phyloP scores from a whole-genome alignment of 2,113 vertebrate species.

The Crotalus viridis region DNA sequence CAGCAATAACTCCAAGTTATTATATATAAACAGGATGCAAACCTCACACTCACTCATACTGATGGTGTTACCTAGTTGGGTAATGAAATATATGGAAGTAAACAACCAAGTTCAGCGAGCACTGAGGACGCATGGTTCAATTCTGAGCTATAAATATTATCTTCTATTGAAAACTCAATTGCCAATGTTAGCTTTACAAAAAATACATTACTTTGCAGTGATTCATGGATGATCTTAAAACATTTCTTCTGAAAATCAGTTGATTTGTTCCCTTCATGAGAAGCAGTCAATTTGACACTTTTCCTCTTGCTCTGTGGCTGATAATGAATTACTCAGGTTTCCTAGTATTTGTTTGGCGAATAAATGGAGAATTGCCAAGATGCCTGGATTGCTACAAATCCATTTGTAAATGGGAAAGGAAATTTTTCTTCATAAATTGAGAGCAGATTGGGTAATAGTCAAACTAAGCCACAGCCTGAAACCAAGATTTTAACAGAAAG shows the following conservation, averaged over 20 bases:
- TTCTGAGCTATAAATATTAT: background rate
- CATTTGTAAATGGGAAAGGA: conserved; percentile 45
- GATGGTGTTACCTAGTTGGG: background rate
- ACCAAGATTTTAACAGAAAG: conserved; percentile 60
- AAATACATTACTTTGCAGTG: background rate
- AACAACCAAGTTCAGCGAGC: background rate
- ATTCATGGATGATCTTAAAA: background rate
- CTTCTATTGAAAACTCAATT: background rate
- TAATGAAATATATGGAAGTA: background rate
- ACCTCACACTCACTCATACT: background rate
- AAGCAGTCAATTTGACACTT: background rate
- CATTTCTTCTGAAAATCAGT: conserved; percentile 8
- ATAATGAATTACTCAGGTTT: background rate
- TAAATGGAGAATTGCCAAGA: conserved; percentile 19
- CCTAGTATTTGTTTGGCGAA: conserved; percentile 14
- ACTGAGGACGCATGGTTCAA: background rate
- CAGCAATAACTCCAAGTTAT: background rate
- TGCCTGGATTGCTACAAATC: conserved; percentile 28
- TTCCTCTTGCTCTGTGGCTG: fast-evolving
- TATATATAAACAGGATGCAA: background rate
- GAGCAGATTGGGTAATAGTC: conserved; percentile 55
- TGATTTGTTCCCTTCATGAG: background rate
- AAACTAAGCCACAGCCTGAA: conserved; percentile 41
- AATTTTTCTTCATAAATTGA: conserved; percentile 41
- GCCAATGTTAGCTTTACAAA: background rate